These are phyloP conservation scores for Sesamia nonagrioides DNA, from an alignment of 1,140 invertebrate species.

Conservation along the genomic window DNA sequence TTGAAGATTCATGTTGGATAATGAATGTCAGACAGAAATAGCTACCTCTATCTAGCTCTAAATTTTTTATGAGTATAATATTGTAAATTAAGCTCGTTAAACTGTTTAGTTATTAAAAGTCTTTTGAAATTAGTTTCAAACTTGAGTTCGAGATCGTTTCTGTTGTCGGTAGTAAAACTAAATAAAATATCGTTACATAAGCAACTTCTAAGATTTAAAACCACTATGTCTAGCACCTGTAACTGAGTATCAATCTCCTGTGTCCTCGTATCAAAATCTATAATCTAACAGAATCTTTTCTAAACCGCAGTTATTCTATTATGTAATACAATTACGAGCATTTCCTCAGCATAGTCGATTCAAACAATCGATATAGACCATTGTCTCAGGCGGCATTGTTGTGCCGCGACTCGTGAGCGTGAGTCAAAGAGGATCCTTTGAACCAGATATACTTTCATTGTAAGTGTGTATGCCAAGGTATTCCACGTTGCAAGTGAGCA, in stretches of 20 bases:
- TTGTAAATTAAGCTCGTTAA: too few relatives aligned
- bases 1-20: constrained; percentile 3
- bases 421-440: constrained; percentile 31
- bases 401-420: constrained; percentile 32
- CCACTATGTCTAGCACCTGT: too few relatives aligned
- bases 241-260: too few relatives aligned
- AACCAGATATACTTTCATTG: constrained; percentile 31
- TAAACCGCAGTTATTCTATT: background rate
- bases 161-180: too few relatives aligned
- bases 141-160: too few relatives aligned
- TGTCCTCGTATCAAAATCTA: too few relatives aligned
- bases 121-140: too few relatives aligned
- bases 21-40: background rate
- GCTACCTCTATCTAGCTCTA: too few relatives aligned
- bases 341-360: constrained; percentile 20
- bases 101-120: too few relatives aligned
- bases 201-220: too few relatives aligned
- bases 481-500: constrained; percentile 29
- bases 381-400: constrained; percentile 36
- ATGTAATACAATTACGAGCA: constrained; percentile 39
- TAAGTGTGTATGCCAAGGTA: constrained; percentile 46
- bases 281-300: background rate
- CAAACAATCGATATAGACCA: constrained; percentile 41
- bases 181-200: too few relatives aligned
- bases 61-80: too few relatives aligned